phyloP scores from a whole-genome alignment of 2,797 vertebrate species.

The Siniperca undulata region DNA sequence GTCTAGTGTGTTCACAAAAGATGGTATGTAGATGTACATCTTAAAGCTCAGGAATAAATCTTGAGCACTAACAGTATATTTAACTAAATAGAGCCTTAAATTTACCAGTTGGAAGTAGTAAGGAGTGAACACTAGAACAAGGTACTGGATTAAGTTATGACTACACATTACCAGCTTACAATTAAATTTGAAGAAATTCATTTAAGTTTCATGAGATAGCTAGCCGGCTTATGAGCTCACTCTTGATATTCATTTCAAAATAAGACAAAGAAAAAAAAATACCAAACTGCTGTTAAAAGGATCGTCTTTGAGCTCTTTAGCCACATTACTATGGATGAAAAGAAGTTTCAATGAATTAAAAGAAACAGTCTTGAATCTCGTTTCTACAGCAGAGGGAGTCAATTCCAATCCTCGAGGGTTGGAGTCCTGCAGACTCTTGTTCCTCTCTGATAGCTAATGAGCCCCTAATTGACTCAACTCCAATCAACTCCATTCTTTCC shows the following conservation, averaged over 20 bases:
- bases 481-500: constrained; percentile 26
- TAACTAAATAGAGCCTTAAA: background rate
- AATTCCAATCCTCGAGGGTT: constrained; percentile 15
- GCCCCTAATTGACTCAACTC: constrained; percentile 14
- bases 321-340: background rate
- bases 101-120: background rate
- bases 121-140: background rate
- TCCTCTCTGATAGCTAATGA: constrained; percentile 32
- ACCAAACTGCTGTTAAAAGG: background rate
- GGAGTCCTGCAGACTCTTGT: constrained; percentile 16
- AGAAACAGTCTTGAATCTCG: constrained; percentile 3
- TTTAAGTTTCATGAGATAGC: background rate
- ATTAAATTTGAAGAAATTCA: constrained; percentile 6
- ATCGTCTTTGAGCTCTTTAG: background rate
- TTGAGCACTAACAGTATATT: background rate
- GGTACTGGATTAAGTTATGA: too few species aligned
- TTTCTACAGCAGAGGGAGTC: constrained; percentile 15
- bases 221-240: background rate
- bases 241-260: background rate
- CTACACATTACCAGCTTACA: constrained; percentile 1
- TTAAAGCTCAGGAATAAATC: background rate
- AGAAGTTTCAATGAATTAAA: constrained; percentile 16
- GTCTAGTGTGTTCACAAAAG: background rate
- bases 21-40: background rate
- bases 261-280: background rate